phyloP scores from a whole-genome alignment of 2,797 vertebrate genomes.

The Nannoperca australis region DNA sequence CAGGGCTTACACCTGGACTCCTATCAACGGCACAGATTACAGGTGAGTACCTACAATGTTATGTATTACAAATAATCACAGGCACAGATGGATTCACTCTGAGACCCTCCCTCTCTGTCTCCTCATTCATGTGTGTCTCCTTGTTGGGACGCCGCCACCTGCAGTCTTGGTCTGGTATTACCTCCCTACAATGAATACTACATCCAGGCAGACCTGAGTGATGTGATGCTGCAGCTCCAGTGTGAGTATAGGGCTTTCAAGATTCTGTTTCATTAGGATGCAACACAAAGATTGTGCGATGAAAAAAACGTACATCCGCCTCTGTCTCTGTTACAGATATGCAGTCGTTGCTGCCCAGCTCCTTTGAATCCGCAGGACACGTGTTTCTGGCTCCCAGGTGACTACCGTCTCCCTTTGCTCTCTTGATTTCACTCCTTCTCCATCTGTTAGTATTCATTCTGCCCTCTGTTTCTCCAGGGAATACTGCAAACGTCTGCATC shows the following conservation, averaged over 20 bases:
- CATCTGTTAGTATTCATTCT: conserved; percentile 21
- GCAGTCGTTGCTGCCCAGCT: conserved; percentile 97
- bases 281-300: conserved; percentile 11
- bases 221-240: conserved; percentile 98
- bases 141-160: conserved; percentile 62
- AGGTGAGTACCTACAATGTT: conserved; percentile 85
- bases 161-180: conserved; percentile 94
- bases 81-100: conserved; percentile 5
- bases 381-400: conserved; percentile 99
- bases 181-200: conserved; percentile 95
- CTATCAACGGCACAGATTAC: conserved; percentile 97
- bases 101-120: conserved; percentile 8
- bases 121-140: conserved; percentile 4
- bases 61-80: conserved; percentile 2
- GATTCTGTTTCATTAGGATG: conserved; percentile 1
- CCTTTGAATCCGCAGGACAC: conserved; percentile 96
- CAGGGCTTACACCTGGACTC: conserved; percentile 95
- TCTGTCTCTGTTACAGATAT: conserved; percentile 88
- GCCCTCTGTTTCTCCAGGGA: conserved; percentile 84
- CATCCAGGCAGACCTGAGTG: conserved; percentile 97
- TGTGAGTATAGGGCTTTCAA: conserved; percentile 89
- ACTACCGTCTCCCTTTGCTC: background rate
- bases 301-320: background rate
- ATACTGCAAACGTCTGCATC: conserved; percentile 96
- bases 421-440: conserved; percentile 7